A percentile compares a stretch with the other conserved stretches of the same genome.
Conservation (phyloP, 2,113 vertebrate genomes). For the Mystacornis crossleyi region DNA sequence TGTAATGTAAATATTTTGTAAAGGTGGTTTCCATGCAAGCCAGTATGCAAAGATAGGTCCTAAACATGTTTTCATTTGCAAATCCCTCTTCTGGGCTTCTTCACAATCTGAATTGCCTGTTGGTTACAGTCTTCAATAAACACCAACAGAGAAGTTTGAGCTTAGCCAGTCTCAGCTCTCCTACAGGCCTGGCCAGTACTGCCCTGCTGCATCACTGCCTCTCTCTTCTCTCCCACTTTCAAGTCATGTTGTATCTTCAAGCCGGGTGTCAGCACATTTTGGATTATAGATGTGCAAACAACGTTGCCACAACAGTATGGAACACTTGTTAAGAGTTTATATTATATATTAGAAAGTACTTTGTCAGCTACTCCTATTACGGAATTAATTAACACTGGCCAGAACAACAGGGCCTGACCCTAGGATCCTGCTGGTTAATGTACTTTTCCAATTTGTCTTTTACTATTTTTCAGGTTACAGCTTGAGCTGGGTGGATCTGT, state of each 20-base stretch:
- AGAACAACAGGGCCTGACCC: no score
- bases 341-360: background rate
- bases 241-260: background rate
- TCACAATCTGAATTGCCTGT: background rate
- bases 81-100: background rate
- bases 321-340: background rate
- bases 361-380: background rate
- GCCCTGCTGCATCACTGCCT: background rate
- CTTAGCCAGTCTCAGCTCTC: background rate
- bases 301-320: accelerated
- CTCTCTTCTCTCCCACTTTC: background rate
- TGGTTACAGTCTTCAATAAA: background rate
- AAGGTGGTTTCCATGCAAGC: background rate
- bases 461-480: background rate
- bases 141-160: background rate
- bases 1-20: background rate
- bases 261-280: background rate
- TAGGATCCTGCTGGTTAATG: background rate
- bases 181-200: background rate
- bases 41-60: background rate
- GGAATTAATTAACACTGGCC: background rate
- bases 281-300: accelerated
- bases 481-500: background rate
- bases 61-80: background rate
- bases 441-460: background rate